phyloP scores from a whole-genome alignment of 2,888 invertebrate species.

The Pecten maximus region DNA sequence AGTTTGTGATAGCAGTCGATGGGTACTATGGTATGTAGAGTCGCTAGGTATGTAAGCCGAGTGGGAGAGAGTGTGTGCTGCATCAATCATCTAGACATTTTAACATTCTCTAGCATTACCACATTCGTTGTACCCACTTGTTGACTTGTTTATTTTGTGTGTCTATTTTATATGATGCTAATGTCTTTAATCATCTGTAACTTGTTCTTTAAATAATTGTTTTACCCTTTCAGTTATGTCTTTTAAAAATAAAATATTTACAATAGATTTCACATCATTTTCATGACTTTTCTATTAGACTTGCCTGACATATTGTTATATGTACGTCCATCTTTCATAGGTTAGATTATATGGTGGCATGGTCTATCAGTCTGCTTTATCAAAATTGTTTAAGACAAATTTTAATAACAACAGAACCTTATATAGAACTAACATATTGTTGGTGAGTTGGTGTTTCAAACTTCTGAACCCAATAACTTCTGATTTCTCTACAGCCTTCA shows the following conservation, averaged over 20 bases:
- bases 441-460: no score
- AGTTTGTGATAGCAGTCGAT: not conserved
- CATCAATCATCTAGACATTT: not conserved
- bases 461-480: no score
- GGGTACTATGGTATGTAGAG: not conserved
- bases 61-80: not conserved
- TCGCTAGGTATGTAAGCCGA: not conserved
- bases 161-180: slow-evolving; percentile 22
- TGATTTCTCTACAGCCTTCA: no score
- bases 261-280: not conserved
- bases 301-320: no score
- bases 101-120: slow-evolving; percentile 23
- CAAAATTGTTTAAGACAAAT: no score
- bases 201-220: slow-evolving; percentile 9
- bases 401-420: no score
- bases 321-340: no score
- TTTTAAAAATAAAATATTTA: slow-evolving; percentile 33
- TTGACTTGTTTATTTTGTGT: slow-evolving; percentile 1
- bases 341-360: no score
- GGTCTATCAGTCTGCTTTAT: no score
- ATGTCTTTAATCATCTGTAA: not conserved
- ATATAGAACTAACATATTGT: no score
- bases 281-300: not conserved
- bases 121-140: not conserved
- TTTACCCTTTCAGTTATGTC: slow-evolving; percentile 35